A percentile compares a stretch with the other conserved stretches of the same genome.
Evolutionary conservation across 2,797 vertebrate genomes (phyloP).

Genomic region (Eremophila alpestris): DNA sequence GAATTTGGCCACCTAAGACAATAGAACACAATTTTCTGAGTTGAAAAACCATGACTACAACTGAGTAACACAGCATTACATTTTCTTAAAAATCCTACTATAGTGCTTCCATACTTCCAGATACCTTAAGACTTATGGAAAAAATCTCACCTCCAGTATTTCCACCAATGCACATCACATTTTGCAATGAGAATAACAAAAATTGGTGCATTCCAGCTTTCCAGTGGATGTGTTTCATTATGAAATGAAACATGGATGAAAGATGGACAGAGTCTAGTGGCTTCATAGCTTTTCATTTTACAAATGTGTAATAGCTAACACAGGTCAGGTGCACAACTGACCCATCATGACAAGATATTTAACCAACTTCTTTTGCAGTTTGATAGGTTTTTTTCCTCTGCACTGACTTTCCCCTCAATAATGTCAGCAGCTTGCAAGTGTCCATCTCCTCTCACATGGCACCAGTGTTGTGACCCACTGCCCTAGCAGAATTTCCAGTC

Average conservation of each 20-base stretch:
- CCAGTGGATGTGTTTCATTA: neutral
- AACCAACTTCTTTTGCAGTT: neutral
- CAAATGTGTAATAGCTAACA: neutral
- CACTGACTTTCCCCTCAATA: neutral
- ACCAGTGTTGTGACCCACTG: neutral
- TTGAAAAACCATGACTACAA: neutral
- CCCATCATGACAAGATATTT: neutral
- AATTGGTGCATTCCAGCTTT: neutral
- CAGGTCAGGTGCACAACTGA: neutral
- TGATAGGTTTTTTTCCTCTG: neutral
- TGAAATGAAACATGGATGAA: neutral
- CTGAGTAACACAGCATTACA: neutral
- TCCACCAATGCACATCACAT: neutral
- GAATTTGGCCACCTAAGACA: neutral
- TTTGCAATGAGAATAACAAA: neutral
- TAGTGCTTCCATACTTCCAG: neutral
- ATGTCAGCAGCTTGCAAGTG: neutral
- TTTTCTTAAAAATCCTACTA: neutral
- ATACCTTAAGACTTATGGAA: neutral
- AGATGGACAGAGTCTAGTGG: neutral
- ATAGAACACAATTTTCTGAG: neutral
- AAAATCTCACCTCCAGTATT: neutral
- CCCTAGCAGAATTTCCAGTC: neutral
- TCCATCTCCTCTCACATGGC: neutral
- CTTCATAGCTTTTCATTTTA: neutral